phyloP scores from a whole-genome alignment of 2,797 vertebrate species.

The Hydrophis major region DNA sequence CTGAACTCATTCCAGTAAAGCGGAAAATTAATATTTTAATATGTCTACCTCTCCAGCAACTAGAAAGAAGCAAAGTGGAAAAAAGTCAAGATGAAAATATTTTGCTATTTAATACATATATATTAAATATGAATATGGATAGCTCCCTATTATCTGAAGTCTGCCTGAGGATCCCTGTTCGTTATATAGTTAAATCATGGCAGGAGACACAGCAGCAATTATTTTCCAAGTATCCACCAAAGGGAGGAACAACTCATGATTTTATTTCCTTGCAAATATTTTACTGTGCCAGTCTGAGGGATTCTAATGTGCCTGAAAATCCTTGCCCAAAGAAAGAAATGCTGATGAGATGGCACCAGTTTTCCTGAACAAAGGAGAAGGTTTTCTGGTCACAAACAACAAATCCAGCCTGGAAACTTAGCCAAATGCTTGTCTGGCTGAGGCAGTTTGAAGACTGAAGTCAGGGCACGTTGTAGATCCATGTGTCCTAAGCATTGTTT shows the following conservation, averaged over 20 bases:
- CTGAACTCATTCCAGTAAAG: conserved; percentile 81
- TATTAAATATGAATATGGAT: conserved; percentile 69
- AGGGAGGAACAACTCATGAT: conserved; percentile 20
- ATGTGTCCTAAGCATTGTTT: background rate
- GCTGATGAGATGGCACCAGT: background rate
- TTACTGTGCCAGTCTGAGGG: conserved; percentile 31
- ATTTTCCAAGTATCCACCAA: conserved; percentile 15
- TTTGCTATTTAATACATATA: conserved; percentile 53
- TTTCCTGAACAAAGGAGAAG: background rate
- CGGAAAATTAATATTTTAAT: conserved; percentile 85
- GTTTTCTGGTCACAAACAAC: accelerated
- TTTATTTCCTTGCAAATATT: conserved; percentile 19
- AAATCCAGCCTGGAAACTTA: background rate
- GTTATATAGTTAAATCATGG: conserved; percentile 31
- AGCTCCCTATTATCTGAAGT: conserved; percentile 35
- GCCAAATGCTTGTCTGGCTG: background rate
- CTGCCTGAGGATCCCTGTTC: conserved; percentile 34
- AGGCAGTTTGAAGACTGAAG: conserved; percentile 1
- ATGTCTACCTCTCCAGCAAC: conserved; percentile 69
- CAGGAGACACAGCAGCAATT: conserved; percentile 31
- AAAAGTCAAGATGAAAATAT: conserved; percentile 62
- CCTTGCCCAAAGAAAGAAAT: background rate
- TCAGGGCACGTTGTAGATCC: background rate
- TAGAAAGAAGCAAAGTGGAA: conserved; percentile 69
- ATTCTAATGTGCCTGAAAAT: conserved; percentile 9